Percentiles rank a stretch among this genome's conserved stretches.
Conservation (phyloP, 2,113 vertebrate species). For the Sakesphorus luctuosus region DNA sequence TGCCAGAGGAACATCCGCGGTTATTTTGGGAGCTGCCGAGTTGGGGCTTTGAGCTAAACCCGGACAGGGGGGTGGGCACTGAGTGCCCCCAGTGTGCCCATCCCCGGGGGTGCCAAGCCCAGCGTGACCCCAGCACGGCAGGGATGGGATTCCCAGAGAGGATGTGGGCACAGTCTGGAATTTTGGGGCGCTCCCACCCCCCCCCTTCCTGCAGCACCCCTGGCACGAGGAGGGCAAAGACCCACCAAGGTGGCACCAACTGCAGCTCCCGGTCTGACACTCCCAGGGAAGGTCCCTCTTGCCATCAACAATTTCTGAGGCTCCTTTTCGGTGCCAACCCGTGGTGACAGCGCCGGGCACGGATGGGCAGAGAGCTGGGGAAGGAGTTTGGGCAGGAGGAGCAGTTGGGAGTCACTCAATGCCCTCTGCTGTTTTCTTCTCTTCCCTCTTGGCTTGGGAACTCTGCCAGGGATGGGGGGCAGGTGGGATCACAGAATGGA, state of each 20-base stretch:
- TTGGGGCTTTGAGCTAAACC: background rate
- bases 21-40: background rate
- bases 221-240: too few species aligned
- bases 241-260: background rate
- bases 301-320: background rate
- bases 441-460: background rate
- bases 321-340: background rate
- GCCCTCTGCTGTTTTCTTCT: background rate
- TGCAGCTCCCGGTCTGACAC: background rate
- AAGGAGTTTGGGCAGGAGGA: background rate
- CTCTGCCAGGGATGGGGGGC: background rate
- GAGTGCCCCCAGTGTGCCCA: background rate
- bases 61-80: accelerated
- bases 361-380: background rate
- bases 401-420: background rate
- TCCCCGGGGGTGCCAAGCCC: background rate
- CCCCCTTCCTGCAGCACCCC: too few species aligned
- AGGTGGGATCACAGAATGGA: too few species aligned
- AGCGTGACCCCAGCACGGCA: background rate
- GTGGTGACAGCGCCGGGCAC: background rate
- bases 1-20: background rate
- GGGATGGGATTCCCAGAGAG: background rate
- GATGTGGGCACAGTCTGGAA: too few species aligned
- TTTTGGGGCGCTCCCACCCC: background rate
- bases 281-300: background rate